Base-by-base conservation (phyloP, 2,888 invertebrate genomes). In the Xestia rhomboidea region DNA sequence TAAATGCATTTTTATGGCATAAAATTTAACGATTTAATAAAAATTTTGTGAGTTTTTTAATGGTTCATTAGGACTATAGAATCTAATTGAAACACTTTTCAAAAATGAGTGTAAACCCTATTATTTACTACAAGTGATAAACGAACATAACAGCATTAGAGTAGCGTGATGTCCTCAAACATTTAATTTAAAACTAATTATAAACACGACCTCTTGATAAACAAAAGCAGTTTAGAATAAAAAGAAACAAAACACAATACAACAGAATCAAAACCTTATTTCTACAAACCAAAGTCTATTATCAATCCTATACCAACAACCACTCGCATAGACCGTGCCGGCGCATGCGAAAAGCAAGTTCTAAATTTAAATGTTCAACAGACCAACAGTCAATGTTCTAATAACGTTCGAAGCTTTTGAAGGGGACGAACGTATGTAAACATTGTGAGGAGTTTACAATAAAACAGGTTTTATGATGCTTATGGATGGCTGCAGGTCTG, bases 351-450 rank as follows among this genome's bases (percentile, higher is more conserved):
- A 88, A 83, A 76, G 70, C 70, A 67, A 77, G 76, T 87, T 87
- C 89, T 85, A 88, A 88, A 87, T 87, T 87, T 88, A 87, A 88
- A 88, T 82, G 67, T 77, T 84, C 66, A 74, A 82, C 79, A 86
- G 88, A 84, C 88, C 63, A 74, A 82, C 81, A 86, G 87, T 86
- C 88, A 85, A 87, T 51, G 81, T 73, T 79, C 87, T 71, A 83
- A 87, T 87, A 77, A 83, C 64, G 77, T 62, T 73, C 41, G 62
- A 57, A 82, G 72, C 70, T 72, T 68, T 73, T 68, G 73, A 75
- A 76, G 64, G n/a, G 73, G 72, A 38, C 62, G 66, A 84, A 88
- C 86, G 84, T 82, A 51, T 46, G 76, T 88, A 84, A 88, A 88
- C 86, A 86, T 62, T 68, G 41, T 63, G 18, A 57, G 34, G 66